phyloP scores from a whole-genome alignment of 1,140 invertebrate species.

The Eciton burchellii region DNA sequence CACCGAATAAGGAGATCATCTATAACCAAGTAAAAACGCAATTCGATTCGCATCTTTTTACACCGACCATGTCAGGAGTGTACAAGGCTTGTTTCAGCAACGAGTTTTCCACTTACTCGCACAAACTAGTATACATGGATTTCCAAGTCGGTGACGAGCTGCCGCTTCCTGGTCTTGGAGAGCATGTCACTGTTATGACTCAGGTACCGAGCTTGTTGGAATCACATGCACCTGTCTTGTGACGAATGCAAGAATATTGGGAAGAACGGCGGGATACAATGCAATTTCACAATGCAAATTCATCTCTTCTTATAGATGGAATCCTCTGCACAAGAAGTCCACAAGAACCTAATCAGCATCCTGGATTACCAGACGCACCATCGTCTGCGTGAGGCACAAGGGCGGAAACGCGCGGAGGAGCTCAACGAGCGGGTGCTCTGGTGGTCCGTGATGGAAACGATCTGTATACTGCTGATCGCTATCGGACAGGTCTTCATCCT shows the following conservation, averaged over 20 bases:
- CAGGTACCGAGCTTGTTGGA: slow-evolving; percentile 88
- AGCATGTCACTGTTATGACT: slow-evolving; percentile 97
- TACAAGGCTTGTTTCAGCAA: slow-evolving; percentile 99
- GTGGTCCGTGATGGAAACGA: slow-evolving; percentile 96
- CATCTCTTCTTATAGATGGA: slow-evolving; percentile 91
- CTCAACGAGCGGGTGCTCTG: slow-evolving; percentile 96
- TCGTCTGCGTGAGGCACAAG: slow-evolving; percentile 96
- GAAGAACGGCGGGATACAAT: too few species aligned
- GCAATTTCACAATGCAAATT: too few species aligned
- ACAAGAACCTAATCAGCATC: slow-evolving; percentile 94
- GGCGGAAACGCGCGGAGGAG: slow-evolving; percentile 97
- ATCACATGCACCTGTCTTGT: neutral
- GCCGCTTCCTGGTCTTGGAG: slow-evolving; percentile 93
- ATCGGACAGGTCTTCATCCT: slow-evolving; percentile 96
- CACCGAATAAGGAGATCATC: slow-evolving; percentile 94
- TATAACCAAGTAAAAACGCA: slow-evolving; percentile 97
- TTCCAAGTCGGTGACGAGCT: slow-evolving; percentile 97
- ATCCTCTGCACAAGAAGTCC: slow-evolving; percentile 94
- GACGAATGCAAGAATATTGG: too few species aligned
- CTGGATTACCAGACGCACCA: slow-evolving; percentile 99
- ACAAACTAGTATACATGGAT: slow-evolving; percentile 99
- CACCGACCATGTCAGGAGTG: slow-evolving; percentile 90
- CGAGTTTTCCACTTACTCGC: slow-evolving; percentile 99
- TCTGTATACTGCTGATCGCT: slow-evolving; percentile 93
- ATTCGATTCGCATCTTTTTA: slow-evolving; percentile 97